Evolutionary conservation across 1,140 invertebrate genomes (phyloP).

Genomic region (Lordiphosa collinella): DNA sequence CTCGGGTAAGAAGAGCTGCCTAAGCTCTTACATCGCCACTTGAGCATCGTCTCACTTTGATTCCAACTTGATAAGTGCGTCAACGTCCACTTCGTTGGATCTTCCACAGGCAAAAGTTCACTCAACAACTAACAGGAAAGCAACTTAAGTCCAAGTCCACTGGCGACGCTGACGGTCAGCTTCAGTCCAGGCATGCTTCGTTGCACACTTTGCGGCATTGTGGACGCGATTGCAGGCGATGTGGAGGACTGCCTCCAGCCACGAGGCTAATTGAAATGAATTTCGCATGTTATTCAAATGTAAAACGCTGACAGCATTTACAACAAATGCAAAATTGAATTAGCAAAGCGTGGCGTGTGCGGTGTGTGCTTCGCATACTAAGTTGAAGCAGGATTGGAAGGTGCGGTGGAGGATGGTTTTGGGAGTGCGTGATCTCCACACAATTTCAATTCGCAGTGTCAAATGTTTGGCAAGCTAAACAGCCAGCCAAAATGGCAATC

Average conservation of each 20-base stretch:
- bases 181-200: conserved; percentile 30
- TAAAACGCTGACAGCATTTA: conserved; percentile 37
- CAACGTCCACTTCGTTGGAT: conserved; percentile 17
- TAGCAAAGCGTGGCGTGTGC: conserved; percentile 32
- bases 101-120: conserved; percentile 23
- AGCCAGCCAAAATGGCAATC: conserved; percentile 23
- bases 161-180: conserved; percentile 21
- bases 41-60: conserved; percentile 19
- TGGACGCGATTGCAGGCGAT: conserved; percentile 1
- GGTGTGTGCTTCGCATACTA: conserved; percentile 3
- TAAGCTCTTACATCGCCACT: conserved; percentile 11
- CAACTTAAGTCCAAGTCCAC: conserved; percentile 17
- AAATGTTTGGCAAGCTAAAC: conserved; percentile 16
- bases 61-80: conserved; percentile 28
- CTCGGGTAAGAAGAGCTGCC: conserved; percentile 17
- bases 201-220: conserved; percentile 31
- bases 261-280: conserved; percentile 49
- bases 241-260: background rate
- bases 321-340: conserved; percentile 51
- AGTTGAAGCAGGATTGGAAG: background rate
- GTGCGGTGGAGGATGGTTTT: too few species aligned
- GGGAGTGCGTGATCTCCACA: background rate
- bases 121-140: conserved; percentile 38
- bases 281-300: conserved; percentile 47
- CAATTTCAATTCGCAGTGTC: conserved; percentile 9